A percentile compares a stretch with the other conserved stretches of the same genome.
These are phyloP conservation scores for Pseudococcus viburni DNA, from an alignment of 2,888 invertebrate genomes.

Conservation along the genomic window DNA sequence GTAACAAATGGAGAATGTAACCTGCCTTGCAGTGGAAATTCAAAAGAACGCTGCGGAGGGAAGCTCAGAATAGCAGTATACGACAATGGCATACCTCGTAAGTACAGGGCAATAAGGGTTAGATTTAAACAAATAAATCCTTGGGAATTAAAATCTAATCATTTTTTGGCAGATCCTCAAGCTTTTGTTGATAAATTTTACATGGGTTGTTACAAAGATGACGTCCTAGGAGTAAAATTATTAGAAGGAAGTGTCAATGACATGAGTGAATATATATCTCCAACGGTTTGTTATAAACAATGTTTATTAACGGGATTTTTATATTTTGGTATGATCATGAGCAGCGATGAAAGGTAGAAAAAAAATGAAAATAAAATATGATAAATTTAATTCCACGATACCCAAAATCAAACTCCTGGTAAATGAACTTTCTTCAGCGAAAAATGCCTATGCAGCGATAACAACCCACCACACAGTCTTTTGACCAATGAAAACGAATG, in stretches of 20 bases:
- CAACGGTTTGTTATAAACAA: slow-evolving; percentile 66
- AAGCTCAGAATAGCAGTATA: slow-evolving; percentile 68
- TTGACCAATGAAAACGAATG: slow-evolving; percentile 68
- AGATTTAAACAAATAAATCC: no score
- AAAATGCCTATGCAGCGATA: slow-evolving; percentile 69
- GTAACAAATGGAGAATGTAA: slow-evolving; percentile 68
- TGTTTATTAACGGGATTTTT: slow-evolving; percentile 68
- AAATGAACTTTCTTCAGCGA: background rate
- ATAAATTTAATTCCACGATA: no score
- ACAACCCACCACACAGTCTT: background rate
- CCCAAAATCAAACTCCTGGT: no score
- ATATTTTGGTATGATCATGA: slow-evolving; percentile 65
- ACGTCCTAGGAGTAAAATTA: slow-evolving; percentile 67
- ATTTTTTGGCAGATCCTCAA: slow-evolving; percentile 18
- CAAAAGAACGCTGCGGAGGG: slow-evolving; percentile 68
- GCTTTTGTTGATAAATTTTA: slow-evolving; percentile 59
- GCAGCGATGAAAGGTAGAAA: background rate
- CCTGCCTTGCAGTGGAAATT: slow-evolving; percentile 68
- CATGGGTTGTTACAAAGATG: slow-evolving; percentile 68
- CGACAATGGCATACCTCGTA: slow-evolving; percentile 67
- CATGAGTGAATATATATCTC: slow-evolving; percentile 67
- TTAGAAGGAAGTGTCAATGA: slow-evolving; percentile 67
- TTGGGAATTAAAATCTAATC: no score
- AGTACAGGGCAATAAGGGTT: background rate
- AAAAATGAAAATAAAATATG: no score